Conservation (phyloP, 1,140 invertebrate species). For the Drepana arcuata region DNA sequence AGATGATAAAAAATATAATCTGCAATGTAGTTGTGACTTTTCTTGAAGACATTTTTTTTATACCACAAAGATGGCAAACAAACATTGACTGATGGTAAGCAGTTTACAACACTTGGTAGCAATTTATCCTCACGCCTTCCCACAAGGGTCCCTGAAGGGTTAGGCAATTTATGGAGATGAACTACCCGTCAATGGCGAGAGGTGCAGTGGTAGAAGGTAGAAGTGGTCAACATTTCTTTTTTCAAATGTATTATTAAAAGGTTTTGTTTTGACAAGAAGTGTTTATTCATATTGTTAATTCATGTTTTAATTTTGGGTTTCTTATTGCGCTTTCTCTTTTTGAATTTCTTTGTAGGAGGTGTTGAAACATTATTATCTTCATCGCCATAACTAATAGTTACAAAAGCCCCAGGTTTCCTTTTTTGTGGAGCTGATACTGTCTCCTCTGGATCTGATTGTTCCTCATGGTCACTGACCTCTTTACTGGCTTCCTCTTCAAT, state of each 20-base stretch:
- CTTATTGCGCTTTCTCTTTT: slow-evolving; percentile 47
- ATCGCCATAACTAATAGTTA: slow-evolving; percentile 50
- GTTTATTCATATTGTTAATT: slow-evolving; percentile 4
- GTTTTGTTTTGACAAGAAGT: slow-evolving; percentile 6
- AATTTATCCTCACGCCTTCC: too few relatives aligned
- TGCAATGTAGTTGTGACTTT: slow-evolving; percentile 28
- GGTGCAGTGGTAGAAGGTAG: too few relatives aligned
- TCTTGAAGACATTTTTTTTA: too few relatives aligned
- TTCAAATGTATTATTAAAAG: too few relatives aligned
- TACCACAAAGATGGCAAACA: too few relatives aligned
- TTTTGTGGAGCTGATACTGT: slow-evolving; percentile 19
- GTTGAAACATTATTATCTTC: slow-evolving; percentile 18
- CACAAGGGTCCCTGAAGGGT: too few relatives aligned
- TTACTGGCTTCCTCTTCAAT: slow-evolving; percentile 20
- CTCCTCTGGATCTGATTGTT: slow-evolving; percentile 17
- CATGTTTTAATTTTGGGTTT: slow-evolving; percentile 27
- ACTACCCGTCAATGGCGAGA: too few relatives aligned
- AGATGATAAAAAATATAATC: slow-evolving; percentile 39
- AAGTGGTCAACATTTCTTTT: too few relatives aligned
- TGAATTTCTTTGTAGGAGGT: slow-evolving; percentile 44
- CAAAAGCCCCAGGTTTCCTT: slow-evolving; percentile 53
- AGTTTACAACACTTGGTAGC: too few relatives aligned
- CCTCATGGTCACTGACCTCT: slow-evolving; percentile 23
- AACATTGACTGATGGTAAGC: too few relatives aligned
- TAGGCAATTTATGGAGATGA: too few relatives aligned